A percentile compares a stretch with the other conserved stretches of the same genome.
phyloP scores from a whole-genome alignment of 1,140 invertebrate species.

The Panulirus ornatus region DNA sequence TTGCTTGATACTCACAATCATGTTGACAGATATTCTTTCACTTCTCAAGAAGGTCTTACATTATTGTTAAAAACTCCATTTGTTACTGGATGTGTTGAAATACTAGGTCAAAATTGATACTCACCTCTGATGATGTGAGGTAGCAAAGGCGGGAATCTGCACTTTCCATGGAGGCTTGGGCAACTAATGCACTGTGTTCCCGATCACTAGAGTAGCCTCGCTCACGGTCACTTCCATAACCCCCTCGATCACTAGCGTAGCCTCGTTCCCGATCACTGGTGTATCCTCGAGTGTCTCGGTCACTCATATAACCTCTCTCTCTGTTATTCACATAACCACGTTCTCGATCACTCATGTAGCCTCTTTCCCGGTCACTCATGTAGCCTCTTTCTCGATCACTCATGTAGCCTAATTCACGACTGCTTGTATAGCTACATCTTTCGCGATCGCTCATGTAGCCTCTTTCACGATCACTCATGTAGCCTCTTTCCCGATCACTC shows the following conservation, averaged over 20 bases:
- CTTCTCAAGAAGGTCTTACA: background rate
- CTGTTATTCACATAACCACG: slow-evolving; percentile 66
- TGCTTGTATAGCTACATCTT: slow-evolving; percentile 85
- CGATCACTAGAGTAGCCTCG: slow-evolving; percentile 83
- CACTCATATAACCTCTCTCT: slow-evolving; percentile 87
- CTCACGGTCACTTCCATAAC: slow-evolving; percentile 93
- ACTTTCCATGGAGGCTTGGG: slow-evolving; percentile 93
- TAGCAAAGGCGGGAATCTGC: slow-evolving; percentile 95
- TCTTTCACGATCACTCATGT: slow-evolving; percentile 67
- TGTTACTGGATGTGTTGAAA: background rate
- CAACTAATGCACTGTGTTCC: slow-evolving; percentile 72
- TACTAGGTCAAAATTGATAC: slow-evolving; percentile 77
- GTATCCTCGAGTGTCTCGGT: slow-evolving; percentile 88
- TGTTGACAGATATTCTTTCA: too few relatives aligned
- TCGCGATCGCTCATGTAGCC: slow-evolving; percentile 87
- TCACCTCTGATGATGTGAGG: slow-evolving; percentile 96
- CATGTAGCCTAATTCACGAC: slow-evolving; percentile 89
- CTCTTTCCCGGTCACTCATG: slow-evolving; percentile 86
- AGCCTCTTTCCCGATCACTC: slow-evolving; percentile 73
- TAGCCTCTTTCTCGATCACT: slow-evolving; percentile 89
- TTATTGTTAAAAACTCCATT: background rate
- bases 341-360: slow-evolving; percentile 81
- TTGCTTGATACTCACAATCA: too few relatives aligned
- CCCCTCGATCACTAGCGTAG: slow-evolving; percentile 81
- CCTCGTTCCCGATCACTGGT: slow-evolving; percentile 87